phyloP scores from a whole-genome alignment of 2,113 vertebrate genomes.

The Pedionomus torquatus region DNA sequence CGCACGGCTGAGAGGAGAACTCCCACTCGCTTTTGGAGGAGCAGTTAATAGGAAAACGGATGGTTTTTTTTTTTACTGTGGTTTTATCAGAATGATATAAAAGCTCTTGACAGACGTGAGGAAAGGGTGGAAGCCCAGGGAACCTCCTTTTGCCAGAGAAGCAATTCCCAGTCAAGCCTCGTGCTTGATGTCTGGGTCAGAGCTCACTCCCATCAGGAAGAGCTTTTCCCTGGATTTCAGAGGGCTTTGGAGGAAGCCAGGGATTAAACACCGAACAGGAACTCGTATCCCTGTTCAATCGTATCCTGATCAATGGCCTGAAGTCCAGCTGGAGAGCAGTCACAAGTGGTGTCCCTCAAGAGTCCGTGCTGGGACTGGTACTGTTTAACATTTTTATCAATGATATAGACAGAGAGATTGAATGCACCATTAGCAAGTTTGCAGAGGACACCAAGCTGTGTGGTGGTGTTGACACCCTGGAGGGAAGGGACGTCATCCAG shows the following conservation, averaged over 20 bases:
- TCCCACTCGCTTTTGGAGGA: background rate
- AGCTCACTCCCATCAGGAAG: background rate
- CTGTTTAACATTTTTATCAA: too few relatives aligned
- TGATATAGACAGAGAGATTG: too few relatives aligned
- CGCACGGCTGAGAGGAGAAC: background rate
- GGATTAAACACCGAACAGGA: background rate
- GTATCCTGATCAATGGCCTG: too few relatives aligned
- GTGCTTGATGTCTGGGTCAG: background rate
- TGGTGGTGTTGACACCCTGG: too few relatives aligned
- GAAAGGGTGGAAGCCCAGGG: background rate
- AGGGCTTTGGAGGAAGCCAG: background rate
- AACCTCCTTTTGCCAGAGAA: background rate
- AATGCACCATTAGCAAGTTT: too few relatives aligned
- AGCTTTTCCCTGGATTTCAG: background rate
- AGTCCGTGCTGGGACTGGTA: too few relatives aligned
- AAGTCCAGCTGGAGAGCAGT: too few relatives aligned
- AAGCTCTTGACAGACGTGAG: background rate
- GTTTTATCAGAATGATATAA: background rate
- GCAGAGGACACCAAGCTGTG: too few relatives aligned
- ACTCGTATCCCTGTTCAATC: accelerated
- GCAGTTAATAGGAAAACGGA: background rate
- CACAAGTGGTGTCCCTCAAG: too few relatives aligned
- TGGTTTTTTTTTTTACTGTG: background rate
- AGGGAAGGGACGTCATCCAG: too few relatives aligned
- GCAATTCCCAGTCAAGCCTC: background rate